Percentiles rank a stretch among this genome's conserved stretches.
phyloP scores from a whole-genome alignment of 2,113 vertebrate genomes.

The Leptobrachium ailaonicum region DNA sequence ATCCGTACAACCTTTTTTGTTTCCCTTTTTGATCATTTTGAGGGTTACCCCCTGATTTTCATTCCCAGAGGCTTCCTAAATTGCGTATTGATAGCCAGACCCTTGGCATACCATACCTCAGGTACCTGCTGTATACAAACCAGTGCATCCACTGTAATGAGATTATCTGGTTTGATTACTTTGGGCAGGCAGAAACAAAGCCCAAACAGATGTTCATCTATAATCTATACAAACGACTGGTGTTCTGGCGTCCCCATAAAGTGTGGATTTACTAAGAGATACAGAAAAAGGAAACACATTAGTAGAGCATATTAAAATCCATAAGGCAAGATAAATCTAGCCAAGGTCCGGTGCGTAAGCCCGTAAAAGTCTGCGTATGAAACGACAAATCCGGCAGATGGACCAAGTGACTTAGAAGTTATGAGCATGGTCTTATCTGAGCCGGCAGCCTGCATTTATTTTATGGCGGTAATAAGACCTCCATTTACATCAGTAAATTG shows the following conservation, averaged over 20 bases:
- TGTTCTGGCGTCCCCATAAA: neutral
- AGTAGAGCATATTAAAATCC: constrained; percentile 28
- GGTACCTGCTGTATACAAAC: no score
- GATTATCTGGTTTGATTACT: no score
- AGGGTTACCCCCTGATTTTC: no score
- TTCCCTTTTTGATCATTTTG: no score
- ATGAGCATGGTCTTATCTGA: constrained; percentile 27
- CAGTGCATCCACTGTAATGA: no score
- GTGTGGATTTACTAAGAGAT: neutral
- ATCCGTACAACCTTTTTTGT: no score
- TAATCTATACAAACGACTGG: no score
- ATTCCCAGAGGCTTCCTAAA: no score
- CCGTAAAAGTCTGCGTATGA: neutral
- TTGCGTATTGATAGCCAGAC: no score
- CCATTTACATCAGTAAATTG: constrained; percentile 3
- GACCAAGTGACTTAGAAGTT: neutral
- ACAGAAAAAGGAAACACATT: neutral
- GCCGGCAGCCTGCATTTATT: constrained; percentile 19
- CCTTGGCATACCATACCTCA: no score
- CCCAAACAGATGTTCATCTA: no score
- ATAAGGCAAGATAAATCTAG: constrained; percentile 10
- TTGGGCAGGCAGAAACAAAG: no score
- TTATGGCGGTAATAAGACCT: constrained; percentile 22
- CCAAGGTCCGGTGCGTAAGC: constrained; percentile 17
- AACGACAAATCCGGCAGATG: neutral